Evolutionary conservation across 2,888 invertebrate genomes (phyloP).

Genomic region (Myopa testacea): DNA sequence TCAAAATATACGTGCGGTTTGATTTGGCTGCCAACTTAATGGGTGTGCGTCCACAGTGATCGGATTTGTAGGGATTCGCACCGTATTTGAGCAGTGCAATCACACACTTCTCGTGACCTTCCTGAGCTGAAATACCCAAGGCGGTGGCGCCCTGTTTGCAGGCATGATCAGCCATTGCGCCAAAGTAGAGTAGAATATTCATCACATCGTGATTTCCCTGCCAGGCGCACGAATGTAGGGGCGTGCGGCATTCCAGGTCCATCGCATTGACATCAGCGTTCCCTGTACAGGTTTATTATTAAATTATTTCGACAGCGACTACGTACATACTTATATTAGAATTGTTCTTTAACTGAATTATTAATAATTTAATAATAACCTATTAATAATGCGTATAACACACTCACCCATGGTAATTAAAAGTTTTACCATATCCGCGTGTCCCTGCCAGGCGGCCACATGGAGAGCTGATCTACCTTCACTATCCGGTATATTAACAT

Average conservation of each 20-base stretch:
- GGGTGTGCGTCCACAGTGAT: constrained; percentile 88
- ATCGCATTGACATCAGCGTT: constrained; percentile 88
- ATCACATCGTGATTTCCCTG: constrained; percentile 91
- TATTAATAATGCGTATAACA: background rate
- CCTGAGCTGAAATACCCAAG: constrained; percentile 94
- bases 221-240: constrained; percentile 96
- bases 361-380: background rate
- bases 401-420: constrained; percentile 76
- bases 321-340: no score
- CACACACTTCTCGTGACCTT: constrained; percentile 94
- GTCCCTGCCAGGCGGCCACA: constrained; percentile 94
- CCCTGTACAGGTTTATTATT: constrained; percentile 66
- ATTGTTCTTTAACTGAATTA: no score
- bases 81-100: constrained; percentile 84
- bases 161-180: constrained; percentile 87
- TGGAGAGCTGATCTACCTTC: constrained; percentile 92
- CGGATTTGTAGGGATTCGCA: constrained; percentile 87
- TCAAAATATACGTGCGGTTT: constrained; percentile 87
- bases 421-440: constrained; percentile 90
- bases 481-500: constrained; percentile 87
- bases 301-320: no score
- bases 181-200: constrained; percentile 80
- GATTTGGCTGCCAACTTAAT: constrained; percentile 91
- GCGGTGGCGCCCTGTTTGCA: constrained; percentile 97
- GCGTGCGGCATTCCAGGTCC: constrained; percentile 88